Base-by-base conservation (phyloP, 2,888 invertebrate species). In the Agrochola macilenta region DNA sequence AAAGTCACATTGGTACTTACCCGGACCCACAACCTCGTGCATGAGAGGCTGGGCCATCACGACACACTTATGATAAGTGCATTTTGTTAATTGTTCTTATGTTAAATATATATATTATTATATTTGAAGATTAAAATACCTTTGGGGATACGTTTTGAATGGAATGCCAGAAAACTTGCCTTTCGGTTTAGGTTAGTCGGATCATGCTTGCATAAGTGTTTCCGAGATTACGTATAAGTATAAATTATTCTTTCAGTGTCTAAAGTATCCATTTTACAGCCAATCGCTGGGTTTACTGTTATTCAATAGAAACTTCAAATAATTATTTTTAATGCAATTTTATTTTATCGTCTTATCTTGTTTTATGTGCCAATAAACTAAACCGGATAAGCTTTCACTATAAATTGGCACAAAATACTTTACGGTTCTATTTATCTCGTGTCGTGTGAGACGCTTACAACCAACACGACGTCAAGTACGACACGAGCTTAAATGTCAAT, bases 361-460 rank as follows among this genome's bases (percentile, higher is more conserved):
- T 68, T 71, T 79, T 23, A 72, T 64, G 9, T 46, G 5, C n/a
- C n/a, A 43, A 66, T 81, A 84, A 81, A 70, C 26, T 52, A 30
- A 61, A 66, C n/a, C 30, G 49, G 30, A 49, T 63, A 58, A 60
- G 52, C 35, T 23, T 30, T n/a, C n/a, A 39, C 69, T 12, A 66
- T 74, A 70, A 70, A 81, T 84, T 52, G 35, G 35, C 14, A 52
- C 23, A n/a, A 8, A n/a, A 11, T 1, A 61, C 58, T 61, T 81
- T 63, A 63, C 46, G 61, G 20, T 11, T 54, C 23, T 54, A 43
- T 54, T n/a, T 60, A 69, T 64, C 14, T 58, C 26, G 2, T 76
- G 77, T 65, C 9, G 20, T 14, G 4, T 60, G n/a, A 20, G 63
- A 68, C 57, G 17, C 69, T 79, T 69, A 85, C 30, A 58, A n/a